Percentiles rank a stretch among this genome's conserved stretches.
Conservation (phyloP, 2,113 vertebrate species). For the Triplophysa siluroides region DNA sequence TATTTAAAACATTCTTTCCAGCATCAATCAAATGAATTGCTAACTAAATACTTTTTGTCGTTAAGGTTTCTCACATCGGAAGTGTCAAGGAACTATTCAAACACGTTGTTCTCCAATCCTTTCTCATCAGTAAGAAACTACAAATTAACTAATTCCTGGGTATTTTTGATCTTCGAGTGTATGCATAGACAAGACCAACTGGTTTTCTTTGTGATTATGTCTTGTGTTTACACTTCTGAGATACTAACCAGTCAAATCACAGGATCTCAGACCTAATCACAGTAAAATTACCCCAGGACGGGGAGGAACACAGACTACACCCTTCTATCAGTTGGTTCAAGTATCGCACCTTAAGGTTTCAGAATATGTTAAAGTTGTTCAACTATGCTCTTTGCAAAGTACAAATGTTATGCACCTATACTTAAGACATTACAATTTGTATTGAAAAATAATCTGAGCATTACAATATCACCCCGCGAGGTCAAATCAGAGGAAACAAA, state of each 20-base stretch:
- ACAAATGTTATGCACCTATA: constrained; percentile 17
- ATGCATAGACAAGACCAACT: constrained; percentile 51
- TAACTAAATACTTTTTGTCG: constrained; percentile 55
- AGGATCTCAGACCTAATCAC: constrained; percentile 32
- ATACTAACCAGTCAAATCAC: neutral
- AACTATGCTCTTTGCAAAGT: constrained; percentile 11
- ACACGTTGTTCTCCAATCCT: constrained; percentile 6
- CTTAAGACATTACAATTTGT: constrained; percentile 30
- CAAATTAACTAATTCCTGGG: constrained; percentile 6
- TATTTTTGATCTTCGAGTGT: constrained; percentile 35
- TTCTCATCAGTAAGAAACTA: constrained; percentile 20
- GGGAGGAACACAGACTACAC: constrained; percentile 9
- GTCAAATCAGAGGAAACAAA: constrained; percentile 28
- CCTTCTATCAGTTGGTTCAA: constrained; percentile 26
- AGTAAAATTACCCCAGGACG: constrained; percentile 19
- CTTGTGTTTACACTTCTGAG: constrained; percentile 11
- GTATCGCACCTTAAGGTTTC: neutral
- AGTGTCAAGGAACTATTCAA: constrained; percentile 38
- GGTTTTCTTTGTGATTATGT: constrained; percentile 18
- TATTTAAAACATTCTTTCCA: constrained; percentile 74
- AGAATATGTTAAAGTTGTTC: constrained; percentile 13
- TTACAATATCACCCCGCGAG: constrained; percentile 20
- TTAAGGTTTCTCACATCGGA: constrained; percentile 48
- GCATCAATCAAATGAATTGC: constrained; percentile 65
- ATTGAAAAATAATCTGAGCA: constrained; percentile 50